Base-by-base conservation (phyloP, 2,888 invertebrate genomes). In the Malthinus seriepunctatus region DNA sequence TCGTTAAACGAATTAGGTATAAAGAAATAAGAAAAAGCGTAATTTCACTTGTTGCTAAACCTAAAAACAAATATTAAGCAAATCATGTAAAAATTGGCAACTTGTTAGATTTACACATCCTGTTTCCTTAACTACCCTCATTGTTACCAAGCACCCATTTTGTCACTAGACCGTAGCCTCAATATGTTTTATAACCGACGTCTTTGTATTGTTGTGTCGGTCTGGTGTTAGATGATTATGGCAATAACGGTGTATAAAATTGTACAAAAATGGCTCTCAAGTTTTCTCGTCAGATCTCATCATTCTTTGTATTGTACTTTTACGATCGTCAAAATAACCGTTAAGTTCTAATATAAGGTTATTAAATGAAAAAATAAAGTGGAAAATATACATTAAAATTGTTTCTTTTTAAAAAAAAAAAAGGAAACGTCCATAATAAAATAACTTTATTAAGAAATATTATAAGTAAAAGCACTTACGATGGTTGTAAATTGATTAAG, bases 81-180 rank as follows among this genome's bases (percentile, higher is more conserved):
- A 59, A 59, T 54, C 59, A 54, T 46, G 50, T 10, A 46, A 50
- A 46, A 59, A 59, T 59, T 59, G 54, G 59, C 59, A 59, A 59
- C 59, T 59, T 59, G 59, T 59, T 59, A 59, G 59, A 59, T 59
- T 59, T 59, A 59, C 50, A 55, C 50, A 42, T 46, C 50, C 31
- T 35, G 35, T 50, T 54, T 59, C 50, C 51, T 45, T 54, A 59
- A 54, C 54, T 59, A 39, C 54, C 59, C 50, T 42, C 54, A 59
- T 59, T 59, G 59, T 55, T 54, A 54, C 59, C 54, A 45, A 54
- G 46, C 54, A 54, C 50, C 58, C 49, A 37, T 53, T 45, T 44
- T 33, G 58, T 32, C 54, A 45, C 50, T 50, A 42, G 34, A 31
- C 39, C 33, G 50, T 49, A 49, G 50, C 56, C 49, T 59, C 53